Evolutionary conservation across 2,888 invertebrate species (phyloP), one percentile per base, ranked within the genome.

Genomic region (Autographa gamma): DNA sequence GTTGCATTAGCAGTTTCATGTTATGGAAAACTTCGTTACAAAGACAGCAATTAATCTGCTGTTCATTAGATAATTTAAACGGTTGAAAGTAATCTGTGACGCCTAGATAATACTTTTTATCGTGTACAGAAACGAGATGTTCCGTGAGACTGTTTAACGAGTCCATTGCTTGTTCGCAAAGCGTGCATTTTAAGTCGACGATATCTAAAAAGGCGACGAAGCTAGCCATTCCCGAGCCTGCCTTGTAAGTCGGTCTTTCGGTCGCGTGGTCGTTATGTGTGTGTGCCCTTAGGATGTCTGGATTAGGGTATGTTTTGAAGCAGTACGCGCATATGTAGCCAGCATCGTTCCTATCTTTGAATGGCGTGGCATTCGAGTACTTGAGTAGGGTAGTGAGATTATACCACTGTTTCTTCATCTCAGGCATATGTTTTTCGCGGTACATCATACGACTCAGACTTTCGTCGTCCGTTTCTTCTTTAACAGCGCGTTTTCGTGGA

Each of bases 341-440:
- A 0, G 95, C 93, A 69, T 94, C 95, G 56, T 94, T 95, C 32
- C 94, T 85, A 73, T 93, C 93, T 73, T 93, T 94, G 79, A 95
- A 95, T 1, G 95, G 95, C 1, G 95, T 95, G 0, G 88, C 93
- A 77, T 95, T 95, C 0, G 95, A 94, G 68, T 88, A 91, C 76
- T 91, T 91, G 52, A 95, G 90, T 48, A 95, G 80, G 0, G 93
- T 92, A 54, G 89, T 93, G 48, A 95, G 85, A 81, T 95, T 95
- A 76, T 94, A 94, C 92, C 93, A 94, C 74, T 95, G 95, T 78
- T 95, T 95, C 88, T 93, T 93, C 92, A 93, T 91, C 85, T 94
- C 83, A 1, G 83, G 88, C 52, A 92, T 75, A 83, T 91, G 89
- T 83, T 91, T 92, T 84, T 91, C 91, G 71, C 90, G 89, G 72